Evolutionary conservation across 2,113 vertebrate genomes (phyloP).

Genomic region (Tetraodon nigroviridis): DNA sequence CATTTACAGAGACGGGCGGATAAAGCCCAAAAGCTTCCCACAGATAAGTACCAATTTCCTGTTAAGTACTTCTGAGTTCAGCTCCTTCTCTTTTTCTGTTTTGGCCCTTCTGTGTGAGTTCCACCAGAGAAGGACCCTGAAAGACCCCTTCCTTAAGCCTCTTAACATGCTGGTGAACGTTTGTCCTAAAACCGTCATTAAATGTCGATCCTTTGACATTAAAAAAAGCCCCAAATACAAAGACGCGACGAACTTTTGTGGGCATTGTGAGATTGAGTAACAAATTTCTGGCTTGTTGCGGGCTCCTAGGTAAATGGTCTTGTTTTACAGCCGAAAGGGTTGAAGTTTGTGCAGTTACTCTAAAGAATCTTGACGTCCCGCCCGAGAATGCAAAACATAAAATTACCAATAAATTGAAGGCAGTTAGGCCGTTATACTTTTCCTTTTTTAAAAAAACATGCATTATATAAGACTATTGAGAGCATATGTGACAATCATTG

Average conservation of each 20-base stretch:
- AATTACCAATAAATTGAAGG: conserved; percentile 47
- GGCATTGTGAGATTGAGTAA: conserved; percentile 1
- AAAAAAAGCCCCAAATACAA: conserved; percentile 24
- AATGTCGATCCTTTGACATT: conserved; percentile 18
- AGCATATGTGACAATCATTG: conserved; percentile 55
- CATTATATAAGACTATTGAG: conserved; percentile 71
- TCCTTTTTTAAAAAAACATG: conserved; percentile 47
- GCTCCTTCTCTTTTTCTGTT: conserved; percentile 36
- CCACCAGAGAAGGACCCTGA: conserved; percentile 26
- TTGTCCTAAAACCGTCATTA: conserved; percentile 27
- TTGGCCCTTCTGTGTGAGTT: conserved; percentile 34
- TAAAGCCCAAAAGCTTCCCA: conserved; percentile 55
- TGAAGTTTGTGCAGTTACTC: conserved; percentile 24
- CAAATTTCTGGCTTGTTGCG: conserved; percentile 4
- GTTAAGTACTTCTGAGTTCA: conserved; percentile 48
- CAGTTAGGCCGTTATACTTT: conserved; percentile 29
- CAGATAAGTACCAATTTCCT: conserved; percentile 69
- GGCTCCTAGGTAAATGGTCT: conserved; percentile 21
- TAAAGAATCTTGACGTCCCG: conserved; percentile 27
- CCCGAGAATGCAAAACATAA: conserved; percentile 50
- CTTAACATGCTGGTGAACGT: conserved; percentile 29
- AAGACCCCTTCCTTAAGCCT: conserved; percentile 22
- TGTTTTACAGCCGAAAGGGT: conserved; percentile 19
- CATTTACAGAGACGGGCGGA: conserved; percentile 42
- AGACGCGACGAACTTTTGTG: conserved; percentile 11